phyloP scores from a whole-genome alignment of 2,888 invertebrate species.

The Baronia brevicornis region DNA sequence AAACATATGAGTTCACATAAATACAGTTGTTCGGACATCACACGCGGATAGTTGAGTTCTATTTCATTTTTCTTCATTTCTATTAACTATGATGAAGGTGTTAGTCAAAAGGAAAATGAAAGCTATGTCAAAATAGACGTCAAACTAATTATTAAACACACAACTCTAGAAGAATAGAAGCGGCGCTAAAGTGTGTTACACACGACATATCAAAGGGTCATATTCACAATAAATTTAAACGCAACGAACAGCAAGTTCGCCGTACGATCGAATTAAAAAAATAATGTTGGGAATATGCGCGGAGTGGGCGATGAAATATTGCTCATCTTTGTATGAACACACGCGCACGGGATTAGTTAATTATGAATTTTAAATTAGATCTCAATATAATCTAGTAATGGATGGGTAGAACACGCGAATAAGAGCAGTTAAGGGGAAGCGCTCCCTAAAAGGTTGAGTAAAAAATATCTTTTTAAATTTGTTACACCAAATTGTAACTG shows the following conservation, averaged over 20 bases:
- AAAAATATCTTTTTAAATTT: no score
- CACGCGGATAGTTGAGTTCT: no score
- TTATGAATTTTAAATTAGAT: conserved; percentile 11
- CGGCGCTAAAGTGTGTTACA: not conserved
- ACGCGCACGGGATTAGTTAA: conserved; percentile 5
- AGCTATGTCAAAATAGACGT: conserved; percentile 3
- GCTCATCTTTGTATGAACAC: conserved; percentile 16
- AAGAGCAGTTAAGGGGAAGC: conserved; percentile 8
- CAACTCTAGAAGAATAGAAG: conserved; percentile 1
- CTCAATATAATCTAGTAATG: conserved; percentile 3
- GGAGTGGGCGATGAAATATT: conserved; percentile 23
- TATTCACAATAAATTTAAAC: no score
- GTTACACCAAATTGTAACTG: no score
- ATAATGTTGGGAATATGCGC: conserved; percentile 14
- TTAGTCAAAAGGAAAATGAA: conserved; percentile 22
- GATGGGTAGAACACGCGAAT: not conserved
- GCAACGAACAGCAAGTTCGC: no score
- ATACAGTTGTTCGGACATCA: no score
- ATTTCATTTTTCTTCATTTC: no score
- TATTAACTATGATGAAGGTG: no score
- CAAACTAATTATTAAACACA: conserved; percentile 2
- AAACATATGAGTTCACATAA: no score
- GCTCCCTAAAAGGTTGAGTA: no score
- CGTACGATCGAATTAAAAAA: no score
- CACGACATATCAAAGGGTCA: conserved; percentile 1